A percentile compares a stretch with the other conserved stretches of the same genome.
Evolutionary conservation across 2,797 vertebrate species (phyloP).

Genomic region (Xerus rutilus): DNA sequence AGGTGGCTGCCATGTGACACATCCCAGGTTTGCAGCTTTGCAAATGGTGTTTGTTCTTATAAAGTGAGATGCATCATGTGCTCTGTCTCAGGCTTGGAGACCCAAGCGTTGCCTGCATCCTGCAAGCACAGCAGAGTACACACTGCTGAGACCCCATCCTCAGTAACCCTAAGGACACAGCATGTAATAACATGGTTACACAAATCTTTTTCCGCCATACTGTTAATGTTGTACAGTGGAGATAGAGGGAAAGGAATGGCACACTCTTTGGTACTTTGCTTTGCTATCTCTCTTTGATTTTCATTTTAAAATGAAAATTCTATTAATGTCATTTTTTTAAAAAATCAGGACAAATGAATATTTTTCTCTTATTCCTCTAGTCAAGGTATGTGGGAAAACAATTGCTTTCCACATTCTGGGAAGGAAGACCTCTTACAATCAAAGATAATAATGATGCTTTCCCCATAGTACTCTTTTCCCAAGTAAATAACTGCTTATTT

Average conservation of each 20-base stretch:
- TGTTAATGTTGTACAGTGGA: not conserved
- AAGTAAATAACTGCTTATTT: not conserved
- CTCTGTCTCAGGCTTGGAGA: not conserved
- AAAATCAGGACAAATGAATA: not conserved
- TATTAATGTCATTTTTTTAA: not conserved
- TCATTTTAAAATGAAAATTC: slow-evolving; percentile 21
- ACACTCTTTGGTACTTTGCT: not conserved
- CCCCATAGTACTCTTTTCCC: not conserved
- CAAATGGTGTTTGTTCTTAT: not conserved
- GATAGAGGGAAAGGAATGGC: not conserved
- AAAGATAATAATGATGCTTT: not conserved
- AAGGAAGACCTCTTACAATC: not conserved
- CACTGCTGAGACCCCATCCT: not conserved
- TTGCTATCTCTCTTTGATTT: not conserved
- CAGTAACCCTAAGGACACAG: not conserved
- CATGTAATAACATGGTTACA: not conserved
- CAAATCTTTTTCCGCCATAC: not conserved
- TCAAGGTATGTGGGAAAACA: not conserved
- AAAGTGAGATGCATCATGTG: not conserved
- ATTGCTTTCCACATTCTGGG: not conserved
- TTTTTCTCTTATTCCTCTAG: not conserved
- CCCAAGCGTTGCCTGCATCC: not conserved
- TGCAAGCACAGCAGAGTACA: not conserved
- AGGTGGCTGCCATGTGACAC: not conserved
- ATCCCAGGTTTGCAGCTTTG: not conserved